Evolutionary conservation across 1,140 invertebrate genomes (phyloP), one percentile per base, ranked within the genome.

Genomic region (Chymomyza costata): DNA sequence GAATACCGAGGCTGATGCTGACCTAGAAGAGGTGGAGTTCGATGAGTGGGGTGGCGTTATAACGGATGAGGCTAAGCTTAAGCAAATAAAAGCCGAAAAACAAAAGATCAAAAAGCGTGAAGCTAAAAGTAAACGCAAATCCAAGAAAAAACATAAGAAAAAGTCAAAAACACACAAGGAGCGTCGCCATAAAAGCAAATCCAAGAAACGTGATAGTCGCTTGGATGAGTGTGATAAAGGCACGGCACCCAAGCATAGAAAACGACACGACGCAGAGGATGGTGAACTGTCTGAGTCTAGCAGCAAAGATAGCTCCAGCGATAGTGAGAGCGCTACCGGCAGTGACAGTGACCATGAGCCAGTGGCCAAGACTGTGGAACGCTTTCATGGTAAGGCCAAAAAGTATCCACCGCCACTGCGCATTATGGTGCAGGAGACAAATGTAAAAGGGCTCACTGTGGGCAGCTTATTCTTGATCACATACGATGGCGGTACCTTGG

Each of bases 401-500:
- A 88, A 88, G 34, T 94, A 92, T 87, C 93, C 94, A 7, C 95
- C 95, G 0, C 96, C 94, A 65, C 92, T 97, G 85, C 88, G 96
- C 14, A 88, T 95, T n/a, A 93, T 97, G 46, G 92, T 97, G 0
- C 89, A 91, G 60, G 90, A 93, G 70, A 94, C 94, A 0, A 89
- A 87, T 47, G 61, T 92, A 35, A 70, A 89, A 18, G 89, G 89
- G 51, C 62, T 97, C 10, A 92, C 92, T 85, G 83, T 91, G 38
- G 95, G 95, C 2, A 91, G 90, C 28, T 87, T 97, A 16, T 94
- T 93, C 73, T 84, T 97, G n/a, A 89, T 97, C 2, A 94, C 95
- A 5, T 96, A 90, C 84, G 92, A 91, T 63, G 95, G 95, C 34
- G 95, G 94, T 6, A 91, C 91, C 0, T 84, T 97, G 49, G 96